Evolutionary conservation across 2,888 invertebrate species (phyloP).

Genomic region (Criorhina ranunculi): DNA sequence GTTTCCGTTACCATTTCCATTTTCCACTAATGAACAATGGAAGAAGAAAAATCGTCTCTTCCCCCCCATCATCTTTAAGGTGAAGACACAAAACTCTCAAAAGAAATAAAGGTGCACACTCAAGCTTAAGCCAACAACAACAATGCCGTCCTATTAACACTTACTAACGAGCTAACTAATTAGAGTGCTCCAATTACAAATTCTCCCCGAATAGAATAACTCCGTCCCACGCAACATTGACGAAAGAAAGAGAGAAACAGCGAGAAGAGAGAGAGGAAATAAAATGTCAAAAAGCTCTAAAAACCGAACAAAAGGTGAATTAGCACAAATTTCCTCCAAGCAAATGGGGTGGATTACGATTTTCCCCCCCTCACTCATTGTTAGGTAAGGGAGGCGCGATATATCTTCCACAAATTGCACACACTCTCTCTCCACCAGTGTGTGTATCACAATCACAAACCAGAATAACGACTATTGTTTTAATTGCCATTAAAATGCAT

Average conservation of each 20-base stretch:
- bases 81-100: conserved; percentile 34
- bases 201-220: conserved; percentile 65
- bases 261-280: conserved; percentile 25
- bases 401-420: conserved; percentile 22
- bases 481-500: conserved; percentile 77
- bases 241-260: too few species aligned
- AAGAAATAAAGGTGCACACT: conserved; percentile 28
- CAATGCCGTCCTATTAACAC: conserved; percentile 75
- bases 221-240: too few species aligned
- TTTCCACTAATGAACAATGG: conserved; percentile 76
- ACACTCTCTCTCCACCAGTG: conserved; percentile 47
- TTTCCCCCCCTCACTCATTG: conserved; percentile 24
- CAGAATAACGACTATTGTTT: conserved; percentile 76
- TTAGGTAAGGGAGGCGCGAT: conserved; percentile 1
- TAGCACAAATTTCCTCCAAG: conserved; percentile 73
- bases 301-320: conserved; percentile 77
- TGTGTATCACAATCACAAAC: conserved; percentile 54
- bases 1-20: conserved; percentile 76
- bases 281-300: conserved; percentile 76
- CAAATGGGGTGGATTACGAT: conserved; percentile 27
- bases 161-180: conserved; percentile 77
- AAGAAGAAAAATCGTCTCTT: conserved; percentile 33
- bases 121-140: conserved; percentile 56
- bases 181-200: conserved; percentile 76
- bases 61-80: conserved; percentile 24